A percentile compares a stretch with the other conserved stretches of the same genome.
Conservation (phyloP, 2,797 vertebrate species). For the Hydrolagus colliei region DNA sequence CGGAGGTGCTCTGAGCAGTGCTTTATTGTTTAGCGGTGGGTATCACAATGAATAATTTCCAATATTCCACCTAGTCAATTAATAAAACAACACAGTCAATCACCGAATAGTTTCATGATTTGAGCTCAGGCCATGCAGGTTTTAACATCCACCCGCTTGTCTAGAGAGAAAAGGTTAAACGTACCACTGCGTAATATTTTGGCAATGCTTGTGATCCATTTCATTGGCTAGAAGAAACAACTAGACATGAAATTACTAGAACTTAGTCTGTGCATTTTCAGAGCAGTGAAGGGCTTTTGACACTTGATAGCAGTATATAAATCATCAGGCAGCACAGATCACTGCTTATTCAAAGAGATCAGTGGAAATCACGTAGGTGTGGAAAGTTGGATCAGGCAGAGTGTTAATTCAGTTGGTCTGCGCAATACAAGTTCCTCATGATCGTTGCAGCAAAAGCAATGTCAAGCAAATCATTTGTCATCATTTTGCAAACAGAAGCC, state of each 20-base stretch:
- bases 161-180: not conserved
- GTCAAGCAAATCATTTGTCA: not conserved
- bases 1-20: not conserved
- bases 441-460: not conserved
- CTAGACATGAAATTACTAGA: not conserved
- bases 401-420: not conserved
- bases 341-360: not conserved
- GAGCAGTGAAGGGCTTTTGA: not conserved
- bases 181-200: not conserved
- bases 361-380: too few species aligned
- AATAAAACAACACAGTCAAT: not conserved
- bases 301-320: not conserved
- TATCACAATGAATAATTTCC: slow-evolving; percentile 5
- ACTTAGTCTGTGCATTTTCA: not conserved
- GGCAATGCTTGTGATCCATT: not conserved
- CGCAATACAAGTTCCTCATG: not conserved
- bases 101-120: too few species aligned
- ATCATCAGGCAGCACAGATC: not conserved
- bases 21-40: not conserved
- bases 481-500: not conserved
- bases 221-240: not conserved
- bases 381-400: not conserved
- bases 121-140: not conserved
- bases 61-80: not conserved
- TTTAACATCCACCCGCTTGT: not conserved